Evolutionary conservation across 2,113 vertebrate species (phyloP).

Genomic region (Seriola rivoliana): DNA sequence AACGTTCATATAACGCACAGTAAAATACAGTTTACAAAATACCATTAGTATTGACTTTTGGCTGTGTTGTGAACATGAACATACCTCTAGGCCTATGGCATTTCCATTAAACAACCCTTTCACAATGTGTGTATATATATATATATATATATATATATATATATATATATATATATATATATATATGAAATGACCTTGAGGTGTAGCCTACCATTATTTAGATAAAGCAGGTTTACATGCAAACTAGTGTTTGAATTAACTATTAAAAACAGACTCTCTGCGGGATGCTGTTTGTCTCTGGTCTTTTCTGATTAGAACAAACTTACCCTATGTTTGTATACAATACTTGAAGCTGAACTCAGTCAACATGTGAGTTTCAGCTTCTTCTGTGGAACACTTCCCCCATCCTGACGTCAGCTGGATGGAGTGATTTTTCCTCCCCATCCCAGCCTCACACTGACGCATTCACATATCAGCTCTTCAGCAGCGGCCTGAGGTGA

Average conservation of each 20-base stretch:
- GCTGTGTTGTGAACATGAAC: neutral
- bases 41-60: neutral
- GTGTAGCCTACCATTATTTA: no score
- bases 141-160: no score
- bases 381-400: constrained; percentile 59
- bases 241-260: neutral
- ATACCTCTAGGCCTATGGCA: no score
- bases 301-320: neutral
- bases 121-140: no score
- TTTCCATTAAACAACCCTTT: no score
- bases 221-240: no score
- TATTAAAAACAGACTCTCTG: neutral
- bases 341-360: constrained; percentile 13
- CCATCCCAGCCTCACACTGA: constrained; percentile 61
- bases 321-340: neutral
- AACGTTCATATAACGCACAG: no score
- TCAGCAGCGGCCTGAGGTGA: constrained; percentile 58
- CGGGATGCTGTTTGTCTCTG: neutral
- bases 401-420: constrained; percentile 78
- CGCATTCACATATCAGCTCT: constrained; percentile 62
- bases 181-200: no score
- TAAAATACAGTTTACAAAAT: neutral
- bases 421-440: constrained; percentile 65
- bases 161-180: no score
- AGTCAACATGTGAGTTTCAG: constrained; percentile 26